Conservation (phyloP, 2,797 vertebrate species). For the Lepilemur septentrionalis region DNA sequence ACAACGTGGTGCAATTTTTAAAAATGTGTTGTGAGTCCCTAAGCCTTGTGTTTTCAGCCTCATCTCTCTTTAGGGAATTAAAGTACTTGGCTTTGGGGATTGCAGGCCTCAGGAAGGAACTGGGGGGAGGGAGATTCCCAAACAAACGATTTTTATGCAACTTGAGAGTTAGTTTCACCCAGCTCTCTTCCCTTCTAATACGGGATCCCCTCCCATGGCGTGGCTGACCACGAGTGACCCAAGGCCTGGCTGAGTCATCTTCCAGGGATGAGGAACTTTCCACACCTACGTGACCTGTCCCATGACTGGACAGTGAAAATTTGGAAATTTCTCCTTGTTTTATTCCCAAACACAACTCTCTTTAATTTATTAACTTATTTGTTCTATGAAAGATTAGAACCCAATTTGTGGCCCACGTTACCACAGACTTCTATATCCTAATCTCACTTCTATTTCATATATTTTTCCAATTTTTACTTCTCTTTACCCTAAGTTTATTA, state of each 20-base stretch:
- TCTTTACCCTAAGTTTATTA: background rate
- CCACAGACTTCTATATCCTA: background rate
- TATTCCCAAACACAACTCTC: background rate
- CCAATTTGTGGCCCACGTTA: background rate
- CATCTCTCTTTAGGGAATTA: background rate
- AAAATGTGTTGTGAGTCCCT: background rate
- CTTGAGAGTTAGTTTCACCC: background rate
- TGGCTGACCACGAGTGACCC: too few relatives aligned
- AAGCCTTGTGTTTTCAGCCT: background rate
- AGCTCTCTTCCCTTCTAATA: background rate
- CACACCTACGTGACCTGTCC: too few relatives aligned
- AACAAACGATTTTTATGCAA: background rate
- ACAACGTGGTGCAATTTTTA: background rate
- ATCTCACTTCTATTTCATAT: background rate
- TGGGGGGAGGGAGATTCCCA: background rate
- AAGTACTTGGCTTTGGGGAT: background rate
- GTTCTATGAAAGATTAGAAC: background rate
- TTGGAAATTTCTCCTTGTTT: background rate
- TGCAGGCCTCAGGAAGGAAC: background rate
- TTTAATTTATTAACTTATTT: background rate
- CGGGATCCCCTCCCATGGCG: background rate
- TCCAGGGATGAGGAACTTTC: background rate
- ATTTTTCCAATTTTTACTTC: background rate
- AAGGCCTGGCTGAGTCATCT: background rate
- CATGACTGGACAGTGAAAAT: background rate